Conservation (phyloP, 2,888 invertebrate species). For the Agrotis clavis region DNA sequence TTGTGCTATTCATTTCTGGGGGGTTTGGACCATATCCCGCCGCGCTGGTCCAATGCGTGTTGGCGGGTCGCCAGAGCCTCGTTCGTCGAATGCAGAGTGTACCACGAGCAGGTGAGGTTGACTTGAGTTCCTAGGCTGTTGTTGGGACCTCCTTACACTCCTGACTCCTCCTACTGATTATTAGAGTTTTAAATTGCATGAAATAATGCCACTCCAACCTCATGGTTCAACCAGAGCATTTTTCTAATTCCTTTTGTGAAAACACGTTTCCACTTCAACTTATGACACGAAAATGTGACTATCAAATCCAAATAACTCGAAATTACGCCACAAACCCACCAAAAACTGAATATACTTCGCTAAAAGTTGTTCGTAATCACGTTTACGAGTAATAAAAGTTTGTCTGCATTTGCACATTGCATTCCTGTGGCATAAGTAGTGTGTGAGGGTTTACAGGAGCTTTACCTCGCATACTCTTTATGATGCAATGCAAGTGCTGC, state of each 20-base stretch:
- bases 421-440: conserved; percentile 53
- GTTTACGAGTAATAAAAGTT: conserved; percentile 60
- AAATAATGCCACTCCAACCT: too few relatives aligned
- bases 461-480: conserved; percentile 62
- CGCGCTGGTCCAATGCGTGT: too few relatives aligned
- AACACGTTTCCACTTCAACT: neutral
- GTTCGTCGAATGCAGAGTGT: too few relatives aligned
- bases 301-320: conserved; percentile 37
- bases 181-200: too few relatives aligned
- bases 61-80: too few relatives aligned
- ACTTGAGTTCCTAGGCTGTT: too few relatives aligned
- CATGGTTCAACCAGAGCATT: neutral
- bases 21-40: too few relatives aligned
- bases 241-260: neutral
- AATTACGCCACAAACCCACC: conserved; percentile 33
- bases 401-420: conserved; percentile 47
- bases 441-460: conserved; percentile 52
- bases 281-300: conserved; percentile 29
- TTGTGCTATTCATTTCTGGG: too few relatives aligned
- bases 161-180: too few relatives aligned
- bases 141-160: too few relatives aligned
- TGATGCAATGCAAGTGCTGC: conserved; percentile 36
- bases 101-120: too few relatives aligned
- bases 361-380: conserved; percentile 53
- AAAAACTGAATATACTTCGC: conserved; percentile 52